Base-by-base conservation (phyloP, 2,888 invertebrate genomes). In the Papilio elwesi region DNA sequence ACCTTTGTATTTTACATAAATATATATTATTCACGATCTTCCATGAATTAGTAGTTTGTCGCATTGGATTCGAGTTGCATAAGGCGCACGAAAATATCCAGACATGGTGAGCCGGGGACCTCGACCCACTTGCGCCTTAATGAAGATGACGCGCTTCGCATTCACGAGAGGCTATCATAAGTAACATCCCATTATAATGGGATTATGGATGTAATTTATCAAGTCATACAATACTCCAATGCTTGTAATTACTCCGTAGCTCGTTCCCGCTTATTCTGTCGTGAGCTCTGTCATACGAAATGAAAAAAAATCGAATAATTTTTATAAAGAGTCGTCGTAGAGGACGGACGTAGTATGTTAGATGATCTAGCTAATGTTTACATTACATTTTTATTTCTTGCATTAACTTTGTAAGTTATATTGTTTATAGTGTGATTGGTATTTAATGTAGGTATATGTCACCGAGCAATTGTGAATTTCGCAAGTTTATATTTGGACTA, bases 1-100 rank as follows among this genome's bases (percentile, higher is more conserved):
- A 62, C 15, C 59, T 62, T 43, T 62, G n/a, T 62, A 6, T 62
- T 15, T 10, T 9, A 49, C 49, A 62, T 43, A 26, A 26, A 26
- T 26, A 26, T 1, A 26, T 26, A 26, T 10, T 62, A 62, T 43
- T 62, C 43, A 36, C 43, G 59, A 43, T 62, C 43, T 62, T 62
- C 43, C 59, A 62, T 62, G 43, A 51, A 63, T 63, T 16, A 55
- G 52, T 52, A 74, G 66, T 68, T 71, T 71, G 73, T 74, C 70
- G 72, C 62, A 73, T 68, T 71, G 74, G 78, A 80, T 83, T 84
- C 79, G 85, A 81, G 83, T 91, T 92, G 86, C 88, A 88, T 85
- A 90, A 90, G 85, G 76, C 76, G 79, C 83, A 88, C 87, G 76
- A 90, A 91, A 91, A 92, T 92, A 91, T 78, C 73, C 78, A 59